phyloP scores from a whole-genome alignment of 1,140 invertebrate genomes.

The Pseudomyrmex cubaensis region DNA sequence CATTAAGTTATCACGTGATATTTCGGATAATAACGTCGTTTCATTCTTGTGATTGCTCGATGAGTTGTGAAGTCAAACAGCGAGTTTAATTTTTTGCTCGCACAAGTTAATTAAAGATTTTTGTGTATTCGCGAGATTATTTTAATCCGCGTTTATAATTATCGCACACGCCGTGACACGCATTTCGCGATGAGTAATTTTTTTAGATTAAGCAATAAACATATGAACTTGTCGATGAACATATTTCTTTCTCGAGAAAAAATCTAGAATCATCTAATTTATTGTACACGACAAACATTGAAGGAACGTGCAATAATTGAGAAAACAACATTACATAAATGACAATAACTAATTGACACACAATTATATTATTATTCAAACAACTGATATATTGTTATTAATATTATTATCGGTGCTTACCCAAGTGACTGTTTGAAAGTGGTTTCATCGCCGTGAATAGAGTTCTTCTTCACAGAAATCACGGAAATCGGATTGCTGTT shows the following conservation, averaged over 20 bases:
- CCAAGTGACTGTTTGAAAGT: slow-evolving; percentile 76
- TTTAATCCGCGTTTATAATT: slow-evolving; percentile 1
- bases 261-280: background rate
- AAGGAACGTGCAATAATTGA: background rate
- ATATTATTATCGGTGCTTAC: slow-evolving; percentile 67
- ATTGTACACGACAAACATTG: too few species aligned
- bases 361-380: too few species aligned
- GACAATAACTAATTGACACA: background rate
- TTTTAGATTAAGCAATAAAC: background rate
- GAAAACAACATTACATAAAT: background rate
- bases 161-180: background rate
- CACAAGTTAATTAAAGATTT: background rate
- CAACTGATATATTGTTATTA: too few species aligned
- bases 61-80: slow-evolving; percentile 13
- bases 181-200: background rate
- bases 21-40: background rate
- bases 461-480: slow-evolving; percentile 74
- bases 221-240: background rate
- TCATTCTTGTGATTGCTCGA: slow-evolving; percentile 11
- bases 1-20: background rate
- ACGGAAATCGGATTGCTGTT: slow-evolving; percentile 73
- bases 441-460: slow-evolving; percentile 71
- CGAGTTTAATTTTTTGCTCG: too few species aligned
- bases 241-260: background rate
- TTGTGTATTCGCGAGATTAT: background rate